phyloP scores from a whole-genome alignment of 2,797 vertebrate genomes.

The Fratercula arctica region DNA sequence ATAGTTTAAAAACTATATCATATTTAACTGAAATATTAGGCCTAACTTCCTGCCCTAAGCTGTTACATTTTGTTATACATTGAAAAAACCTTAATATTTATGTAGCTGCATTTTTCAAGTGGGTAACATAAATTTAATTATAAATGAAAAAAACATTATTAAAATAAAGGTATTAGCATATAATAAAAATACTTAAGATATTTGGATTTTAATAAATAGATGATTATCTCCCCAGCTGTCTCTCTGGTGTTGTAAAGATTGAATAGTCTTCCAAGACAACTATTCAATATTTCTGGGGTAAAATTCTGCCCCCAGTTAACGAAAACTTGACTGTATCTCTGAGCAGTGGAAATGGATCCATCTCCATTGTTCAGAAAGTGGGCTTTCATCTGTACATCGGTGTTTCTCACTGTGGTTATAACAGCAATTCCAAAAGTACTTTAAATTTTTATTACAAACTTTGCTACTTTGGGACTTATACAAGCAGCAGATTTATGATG shows the following conservation, averaged over 20 bases:
- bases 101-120: not conserved
- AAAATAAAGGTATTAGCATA: not conserved
- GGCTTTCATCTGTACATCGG: not conserved
- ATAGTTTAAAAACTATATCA: not conserved
- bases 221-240: not conserved
- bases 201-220: not conserved
- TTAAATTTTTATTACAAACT: constrained; percentile 43
- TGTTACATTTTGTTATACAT: not conserved
- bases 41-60: not conserved
- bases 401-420: not conserved
- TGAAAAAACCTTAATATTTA: not conserved
- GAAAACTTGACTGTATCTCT: not conserved
- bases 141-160: not conserved
- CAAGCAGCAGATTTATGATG: constrained; percentile 14
- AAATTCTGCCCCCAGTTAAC: not conserved
- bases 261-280: not conserved
- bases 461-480: not conserved
- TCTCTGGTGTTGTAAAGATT: not conserved
- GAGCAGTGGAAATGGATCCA: not conserved
- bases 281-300: not conserved
- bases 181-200: not conserved
- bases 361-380: not conserved
- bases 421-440: constrained; percentile 19
- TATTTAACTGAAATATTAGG: not conserved
- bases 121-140: not conserved